Base-by-base conservation (phyloP, 2,888 invertebrate genomes). In the Aleiodes testaceus region DNA sequence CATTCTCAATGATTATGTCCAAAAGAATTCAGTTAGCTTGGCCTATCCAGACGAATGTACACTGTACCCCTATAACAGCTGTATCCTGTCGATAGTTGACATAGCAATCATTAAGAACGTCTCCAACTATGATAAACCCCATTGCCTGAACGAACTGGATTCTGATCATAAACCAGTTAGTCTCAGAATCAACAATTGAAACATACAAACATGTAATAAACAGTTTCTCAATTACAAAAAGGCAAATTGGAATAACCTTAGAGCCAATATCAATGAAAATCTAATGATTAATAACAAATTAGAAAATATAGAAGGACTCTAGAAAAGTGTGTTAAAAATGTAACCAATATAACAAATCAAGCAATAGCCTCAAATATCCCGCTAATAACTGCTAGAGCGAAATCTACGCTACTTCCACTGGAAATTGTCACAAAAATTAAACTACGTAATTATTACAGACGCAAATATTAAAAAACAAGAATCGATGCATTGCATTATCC, bases 101-200 rank as follows among this genome's bases (percentile, higher is more conserved):
- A 5, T 64, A n/a, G 26, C 64, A 5, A 12, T 64, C 0, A n/a
- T n/a, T 14, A 49, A 64, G 49, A 64, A 64, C 14, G 22, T 64
- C 4, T 3, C 18, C 5, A 22, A 64, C 1, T 9, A 14, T 22
- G 18, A 64, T 5, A 22, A 26, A 47, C 12, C 20, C 22, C 36
- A 16, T 0, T 50, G 20, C 36, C 3, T 36, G 3, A 50, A 66
- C 11, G 65, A 66, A 16, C 36, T 50, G 16, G 14, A 50, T 14
- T 49, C 65, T 1, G 50, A 66, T 9, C 65, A 66, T 14, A 16
- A 30, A 7, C 65, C 65, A 3, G 50, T 66, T 7, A 4, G 36
- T 3, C 14, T 66, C 0, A 36, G 1, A 9, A 14, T 66, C 0
- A 11, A 12, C 4, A 50, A 66, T 7, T 14, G 14, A 7, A 16